Base-by-base conservation (phyloP, 2,113 vertebrate species). In the Lagopus leucura region DNA sequence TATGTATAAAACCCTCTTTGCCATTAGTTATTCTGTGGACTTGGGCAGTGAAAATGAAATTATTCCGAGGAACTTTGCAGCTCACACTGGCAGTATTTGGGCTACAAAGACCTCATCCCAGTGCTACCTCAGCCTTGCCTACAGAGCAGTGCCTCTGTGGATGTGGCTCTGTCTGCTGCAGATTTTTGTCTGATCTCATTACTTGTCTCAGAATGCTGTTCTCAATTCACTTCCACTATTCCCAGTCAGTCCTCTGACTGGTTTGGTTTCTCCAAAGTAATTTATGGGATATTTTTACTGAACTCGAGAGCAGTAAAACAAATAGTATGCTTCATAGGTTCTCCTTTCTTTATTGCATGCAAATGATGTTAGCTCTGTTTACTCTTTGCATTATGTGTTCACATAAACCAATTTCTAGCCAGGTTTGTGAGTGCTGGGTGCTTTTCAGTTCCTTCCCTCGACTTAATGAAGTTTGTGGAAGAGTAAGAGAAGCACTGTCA, bases 311-410 rank as follows among this genome's bases (percentile, higher is more conserved):
- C 77, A 72, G 32, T 22, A 20, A 60, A 45, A 67, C 7, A 7
- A 3, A 6, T 45, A 17, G 11, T 0, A 2, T 13, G 28, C 52
- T 38, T 86, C 13, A 2, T 0, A 2, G 0, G 3, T n/a, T 18
- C 60, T 63, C n/a, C 7, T 1, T 57, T 81, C n/a, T 22, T 40
- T 15, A 4, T 36, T 38, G 45, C 3, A 10, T 10, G 6, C 5
- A 3, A 27, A 22, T 64, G 36, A 18, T 30, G 40, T 45, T 15
- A 40, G 20, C 30, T 52, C 55, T 22, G 55, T 48, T 78, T 66
- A 18, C 45, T 34, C 43, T 67, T 22, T 25, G 69, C 55, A 58
- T 47, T 42, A 11, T 19, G 1, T 5, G 47, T 15, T 60, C 45
- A 27, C 28, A 60, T 8, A 3, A 3, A 34, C 15, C 0, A 0